A percentile compares a stretch with the other conserved stretches of the same genome.
phyloP scores from a whole-genome alignment of 2,888 invertebrate genomes.

The Gnatocerus cornutus region DNA sequence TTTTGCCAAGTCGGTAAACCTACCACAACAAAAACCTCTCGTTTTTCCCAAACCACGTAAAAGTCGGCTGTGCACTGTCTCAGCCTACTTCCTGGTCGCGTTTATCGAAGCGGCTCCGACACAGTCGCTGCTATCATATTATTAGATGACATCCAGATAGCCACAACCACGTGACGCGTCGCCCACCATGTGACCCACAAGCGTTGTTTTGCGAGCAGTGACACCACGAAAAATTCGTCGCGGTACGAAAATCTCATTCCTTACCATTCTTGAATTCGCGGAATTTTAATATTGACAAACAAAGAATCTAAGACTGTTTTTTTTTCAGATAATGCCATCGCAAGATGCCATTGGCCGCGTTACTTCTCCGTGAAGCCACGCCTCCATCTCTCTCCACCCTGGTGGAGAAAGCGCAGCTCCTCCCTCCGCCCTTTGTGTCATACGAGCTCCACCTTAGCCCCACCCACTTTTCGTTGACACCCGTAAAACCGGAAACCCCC shows the following conservation, averaged over 20 bases:
- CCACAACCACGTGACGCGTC: conserved; percentile 14
- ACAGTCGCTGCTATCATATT: conserved; percentile 24
- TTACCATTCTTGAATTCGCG: background rate
- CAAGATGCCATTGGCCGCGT: conserved; percentile 66
- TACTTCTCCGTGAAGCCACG: conserved; percentile 67
- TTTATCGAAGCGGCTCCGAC: conserved; percentile 43
- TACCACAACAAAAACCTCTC: background rate
- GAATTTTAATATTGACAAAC: background rate
- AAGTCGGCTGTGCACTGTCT: conserved; percentile 28
- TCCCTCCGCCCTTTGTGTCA: conserved; percentile 60
- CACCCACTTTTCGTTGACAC: conserved; percentile 62
- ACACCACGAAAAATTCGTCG: conserved; percentile 7
- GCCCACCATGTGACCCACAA: conserved; percentile 18
- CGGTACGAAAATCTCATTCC: conserved; percentile 2
- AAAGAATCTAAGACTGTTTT: conserved; percentile 47
- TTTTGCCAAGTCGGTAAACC: background rate
- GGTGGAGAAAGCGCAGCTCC: conserved; percentile 66
- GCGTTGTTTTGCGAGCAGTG: conserved; percentile 10
- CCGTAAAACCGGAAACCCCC: conserved; percentile 52
- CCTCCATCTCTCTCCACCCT: conserved; percentile 65
- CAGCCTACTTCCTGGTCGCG: conserved; percentile 27
- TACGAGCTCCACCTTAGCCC: conserved; percentile 66
- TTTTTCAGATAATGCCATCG: conserved; percentile 68
- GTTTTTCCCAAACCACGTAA: conserved; percentile 15
- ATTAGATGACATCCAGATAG: conserved; percentile 33